Percentiles rank a stretch among this genome's conserved stretches.
Evolutionary conservation across 35 echinoderm and acorn worm genomes (phyloP).

Genomic region (Antedon bifida): DNA sequence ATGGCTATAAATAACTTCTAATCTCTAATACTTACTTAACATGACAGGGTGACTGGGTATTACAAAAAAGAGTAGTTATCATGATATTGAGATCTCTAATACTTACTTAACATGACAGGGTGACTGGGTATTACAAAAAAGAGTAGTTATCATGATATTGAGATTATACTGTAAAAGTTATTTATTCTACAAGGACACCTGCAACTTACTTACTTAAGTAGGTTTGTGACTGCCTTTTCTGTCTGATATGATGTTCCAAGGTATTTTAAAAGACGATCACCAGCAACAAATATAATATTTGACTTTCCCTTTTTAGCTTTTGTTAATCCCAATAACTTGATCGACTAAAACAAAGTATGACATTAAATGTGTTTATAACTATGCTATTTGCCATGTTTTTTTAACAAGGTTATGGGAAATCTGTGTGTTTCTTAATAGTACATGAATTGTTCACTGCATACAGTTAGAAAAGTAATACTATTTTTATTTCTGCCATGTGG

Average conservation of each 20-base stretch:
- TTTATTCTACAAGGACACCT: too few species aligned
- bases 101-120: background rate
- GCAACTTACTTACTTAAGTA: constrained; percentile 44
- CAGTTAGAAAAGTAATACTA: too few species aligned
- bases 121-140: background rate
- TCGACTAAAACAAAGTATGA: constrained; percentile 24
- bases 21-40: background rate
- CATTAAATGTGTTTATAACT: background rate
- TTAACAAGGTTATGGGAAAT: too few species aligned
- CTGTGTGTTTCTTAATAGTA: background rate
- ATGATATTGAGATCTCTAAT: background rate
- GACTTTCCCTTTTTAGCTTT: constrained; percentile 88
- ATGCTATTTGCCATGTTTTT: too few species aligned
- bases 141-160: too few species aligned
- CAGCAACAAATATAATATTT: constrained; percentile 57
- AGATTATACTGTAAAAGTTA: too few species aligned
- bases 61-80: too few species aligned
- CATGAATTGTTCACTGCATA: too few species aligned
- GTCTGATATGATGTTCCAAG: constrained; percentile 35
- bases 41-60: background rate
- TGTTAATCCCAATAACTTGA: constrained; percentile 64
- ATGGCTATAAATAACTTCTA: background rate
- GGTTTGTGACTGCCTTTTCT: constrained; percentile 53
- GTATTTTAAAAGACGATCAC: constrained; percentile 67
- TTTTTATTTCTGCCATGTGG: too few species aligned